phyloP scores from a whole-genome alignment of 2,113 vertebrate genomes.

The Phaethornis superciliosus region DNA sequence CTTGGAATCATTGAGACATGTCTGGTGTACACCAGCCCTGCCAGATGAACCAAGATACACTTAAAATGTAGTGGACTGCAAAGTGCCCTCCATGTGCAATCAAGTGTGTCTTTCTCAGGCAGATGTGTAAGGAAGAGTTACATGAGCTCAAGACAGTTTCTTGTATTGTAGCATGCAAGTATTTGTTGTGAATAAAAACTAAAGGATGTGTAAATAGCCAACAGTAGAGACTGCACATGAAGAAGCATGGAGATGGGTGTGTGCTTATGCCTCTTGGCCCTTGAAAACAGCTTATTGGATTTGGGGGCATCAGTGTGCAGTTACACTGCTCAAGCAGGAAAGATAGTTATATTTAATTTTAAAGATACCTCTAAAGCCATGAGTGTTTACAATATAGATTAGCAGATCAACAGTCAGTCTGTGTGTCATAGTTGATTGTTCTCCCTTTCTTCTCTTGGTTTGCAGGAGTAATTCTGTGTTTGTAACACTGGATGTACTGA shows the following conservation, averaged over 20 bases:
- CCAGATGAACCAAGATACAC: not conserved
- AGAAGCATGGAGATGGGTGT: not conserved
- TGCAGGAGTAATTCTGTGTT: constrained; percentile 64
- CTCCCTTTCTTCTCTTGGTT: not conserved
- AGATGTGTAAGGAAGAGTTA: not conserved
- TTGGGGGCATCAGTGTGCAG: not conserved
- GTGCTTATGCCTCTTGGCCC: not conserved
- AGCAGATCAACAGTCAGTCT: not conserved
- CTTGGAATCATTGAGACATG: not conserved
- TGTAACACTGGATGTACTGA: constrained; percentile 68
- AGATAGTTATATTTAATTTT: not conserved
- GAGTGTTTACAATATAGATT: not conserved
- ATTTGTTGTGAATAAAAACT: not conserved
- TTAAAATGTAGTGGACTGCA: not conserved
- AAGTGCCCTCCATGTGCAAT: rapidly evolving
- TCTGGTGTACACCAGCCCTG: not conserved
- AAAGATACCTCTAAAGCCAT: not conserved
- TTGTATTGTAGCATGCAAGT: not conserved
- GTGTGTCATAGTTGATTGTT: not conserved
- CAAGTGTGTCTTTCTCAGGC: not conserved
- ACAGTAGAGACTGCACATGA: not conserved
- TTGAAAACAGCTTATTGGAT: not conserved
- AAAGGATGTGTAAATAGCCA: not conserved
- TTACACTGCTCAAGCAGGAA: not conserved
- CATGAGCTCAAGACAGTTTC: not conserved